Conservation (phyloP, 1,140 invertebrate genomes). For the Drosophila repleta region DNA sequence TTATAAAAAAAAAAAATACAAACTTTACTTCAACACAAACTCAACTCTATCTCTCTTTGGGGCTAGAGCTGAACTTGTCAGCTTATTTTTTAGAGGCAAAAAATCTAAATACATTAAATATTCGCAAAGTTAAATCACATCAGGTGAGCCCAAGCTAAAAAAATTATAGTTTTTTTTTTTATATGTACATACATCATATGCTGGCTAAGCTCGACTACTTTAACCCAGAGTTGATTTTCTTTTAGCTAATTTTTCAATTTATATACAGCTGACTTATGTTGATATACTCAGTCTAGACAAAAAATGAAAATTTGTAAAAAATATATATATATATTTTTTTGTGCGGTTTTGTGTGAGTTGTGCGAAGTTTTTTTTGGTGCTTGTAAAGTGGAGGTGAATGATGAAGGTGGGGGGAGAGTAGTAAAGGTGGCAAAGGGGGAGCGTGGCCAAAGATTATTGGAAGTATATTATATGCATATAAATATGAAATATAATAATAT, state of each 20-base stretch:
- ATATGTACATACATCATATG: too few species aligned
- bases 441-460: constrained; percentile 13
- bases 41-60: too few species aligned
- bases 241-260: neutral
- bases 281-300: constrained; percentile 22
- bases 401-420: neutral
- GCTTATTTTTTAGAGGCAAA: too few species aligned
- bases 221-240: neutral
- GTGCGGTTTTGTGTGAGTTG: constrained; percentile 60
- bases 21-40: constrained; percentile 58
- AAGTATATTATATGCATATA: too few species aligned
- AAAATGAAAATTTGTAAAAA: constrained; percentile 9
- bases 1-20: constrained; percentile 64
- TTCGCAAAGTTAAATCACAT: neutral
- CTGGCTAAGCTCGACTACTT: neutral
- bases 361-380: constrained; percentile 64
- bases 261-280: neutral
- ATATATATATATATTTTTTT: neutral
- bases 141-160: too few species aligned
- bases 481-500: too few species aligned
- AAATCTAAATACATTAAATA: too few species aligned
- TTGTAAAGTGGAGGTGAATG: constrained; percentile 20
- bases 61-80: neutral
- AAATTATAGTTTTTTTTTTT: too few species aligned
- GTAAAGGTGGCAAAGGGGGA: constrained; percentile 23